A percentile compares a stretch with the other conserved stretches of the same genome.
phyloP scores from a whole-genome alignment of 2,113 vertebrate genomes.

The Promerops cafer region DNA sequence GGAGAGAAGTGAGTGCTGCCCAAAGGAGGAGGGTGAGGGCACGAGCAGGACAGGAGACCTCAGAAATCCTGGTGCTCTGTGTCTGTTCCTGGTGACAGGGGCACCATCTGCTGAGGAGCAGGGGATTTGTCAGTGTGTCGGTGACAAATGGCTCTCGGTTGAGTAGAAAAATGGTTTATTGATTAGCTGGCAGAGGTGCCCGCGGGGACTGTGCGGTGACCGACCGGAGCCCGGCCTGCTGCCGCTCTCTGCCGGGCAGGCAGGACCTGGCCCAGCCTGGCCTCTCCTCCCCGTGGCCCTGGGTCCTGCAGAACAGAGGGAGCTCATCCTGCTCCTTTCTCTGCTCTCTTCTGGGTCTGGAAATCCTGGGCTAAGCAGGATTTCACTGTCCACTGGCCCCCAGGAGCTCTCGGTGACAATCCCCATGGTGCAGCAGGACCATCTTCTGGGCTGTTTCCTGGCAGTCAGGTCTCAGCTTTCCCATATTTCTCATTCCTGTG shows the following conservation, averaged over 20 bases:
- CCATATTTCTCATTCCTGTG: neutral
- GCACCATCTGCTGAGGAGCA: neutral
- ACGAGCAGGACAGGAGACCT: fast-evolving
- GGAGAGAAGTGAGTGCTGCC: neutral
- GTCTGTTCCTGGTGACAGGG: fast-evolving
- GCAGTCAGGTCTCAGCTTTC: neutral
- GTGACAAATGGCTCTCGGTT: neutral
- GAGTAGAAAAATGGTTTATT: constrained; percentile 20
- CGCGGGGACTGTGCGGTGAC: fast-evolving
- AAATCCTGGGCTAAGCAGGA: neutral
- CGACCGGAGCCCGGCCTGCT: neutral
- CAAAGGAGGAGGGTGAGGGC: neutral
- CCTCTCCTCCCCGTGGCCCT: too few species aligned
- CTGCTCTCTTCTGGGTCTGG: neutral
- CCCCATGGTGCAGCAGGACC: neutral
- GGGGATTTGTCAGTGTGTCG: neutral
- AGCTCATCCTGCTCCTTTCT: neutral
- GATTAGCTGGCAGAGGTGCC: neutral
- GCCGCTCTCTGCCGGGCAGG: neutral
- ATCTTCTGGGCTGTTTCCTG: too few species aligned
- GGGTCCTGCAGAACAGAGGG: neutral
- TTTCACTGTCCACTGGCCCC: neutral
- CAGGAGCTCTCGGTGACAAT: fast-evolving
- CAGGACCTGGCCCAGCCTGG: fast-evolving
- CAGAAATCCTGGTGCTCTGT: neutral